Evolutionary conservation across 2,888 invertebrate genomes (phyloP).

Genomic region (Serripes groenlandicus): DNA sequence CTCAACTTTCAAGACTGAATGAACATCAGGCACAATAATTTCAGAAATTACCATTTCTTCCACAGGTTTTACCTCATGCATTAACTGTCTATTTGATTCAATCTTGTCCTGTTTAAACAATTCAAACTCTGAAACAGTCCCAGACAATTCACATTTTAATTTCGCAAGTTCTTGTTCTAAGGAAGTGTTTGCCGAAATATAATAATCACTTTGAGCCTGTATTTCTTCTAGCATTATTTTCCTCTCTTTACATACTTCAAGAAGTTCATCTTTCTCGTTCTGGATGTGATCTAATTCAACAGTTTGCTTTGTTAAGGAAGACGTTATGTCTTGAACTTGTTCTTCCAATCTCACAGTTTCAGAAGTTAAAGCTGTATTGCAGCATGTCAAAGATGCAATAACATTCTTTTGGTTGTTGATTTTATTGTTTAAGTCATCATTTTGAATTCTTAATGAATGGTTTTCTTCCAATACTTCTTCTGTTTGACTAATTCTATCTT

Average conservation of each 20-base stretch:
- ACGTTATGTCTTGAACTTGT: slow-evolving; percentile 42
- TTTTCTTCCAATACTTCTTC: slow-evolving; percentile 61
- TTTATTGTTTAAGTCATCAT: slow-evolving; percentile 74
- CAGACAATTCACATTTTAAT: slow-evolving; percentile 21
- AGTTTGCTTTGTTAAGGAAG: slow-evolving; percentile 28
- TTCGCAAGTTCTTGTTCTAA: slow-evolving; percentile 23
- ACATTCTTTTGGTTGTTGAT: slow-evolving; percentile 73
- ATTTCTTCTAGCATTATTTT: neutral
- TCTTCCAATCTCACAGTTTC: slow-evolving; percentile 67
- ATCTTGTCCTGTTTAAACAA: slow-evolving; percentile 20
- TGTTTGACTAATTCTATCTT: slow-evolving; percentile 53
- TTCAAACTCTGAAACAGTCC: slow-evolving; percentile 7
- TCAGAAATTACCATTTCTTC: neutral
- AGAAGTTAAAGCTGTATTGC: slow-evolving; percentile 52
- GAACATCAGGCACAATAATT: slow-evolving; percentile 9
- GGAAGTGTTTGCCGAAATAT: neutral
- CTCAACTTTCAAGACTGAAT: slow-evolving; percentile 1
- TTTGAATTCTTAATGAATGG: slow-evolving; percentile 62
- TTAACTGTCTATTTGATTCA: neutral
- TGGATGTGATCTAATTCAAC: slow-evolving; percentile 36
- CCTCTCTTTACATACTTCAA: slow-evolving; percentile 12
- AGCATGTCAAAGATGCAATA: slow-evolving; percentile 64
- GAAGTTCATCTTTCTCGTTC: slow-evolving; percentile 26
- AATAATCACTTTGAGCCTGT: slow-evolving; percentile 20
- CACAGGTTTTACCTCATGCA: neutral